These are phyloP conservation scores for Calycopis cecrops DNA, from an alignment of 1,140 invertebrate species.

Conservation along the genomic window DNA sequence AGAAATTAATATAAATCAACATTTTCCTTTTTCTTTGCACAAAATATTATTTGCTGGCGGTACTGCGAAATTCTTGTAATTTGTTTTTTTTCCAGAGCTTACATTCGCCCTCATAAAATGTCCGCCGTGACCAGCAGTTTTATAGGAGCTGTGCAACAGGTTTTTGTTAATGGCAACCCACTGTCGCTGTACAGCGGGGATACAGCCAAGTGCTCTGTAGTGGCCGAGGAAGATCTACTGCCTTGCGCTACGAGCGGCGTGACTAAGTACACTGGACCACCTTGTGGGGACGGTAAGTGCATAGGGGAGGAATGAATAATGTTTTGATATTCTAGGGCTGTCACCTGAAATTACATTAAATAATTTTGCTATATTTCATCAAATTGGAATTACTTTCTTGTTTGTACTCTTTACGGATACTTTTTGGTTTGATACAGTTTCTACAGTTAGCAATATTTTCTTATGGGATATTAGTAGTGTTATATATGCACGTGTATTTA, in stretches of 20 bases:
- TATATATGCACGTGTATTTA: no score
- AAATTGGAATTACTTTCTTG: slow-evolving; percentile 14
- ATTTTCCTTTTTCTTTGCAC: no score
- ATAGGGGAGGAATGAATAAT: slow-evolving; percentile 14
- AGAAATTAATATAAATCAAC: background rate
- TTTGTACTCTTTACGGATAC: no score
- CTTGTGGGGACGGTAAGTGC: slow-evolving; percentile 62
- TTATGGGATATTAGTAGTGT: no score
- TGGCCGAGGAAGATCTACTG: slow-evolving; percentile 61
- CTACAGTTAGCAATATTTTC: no score
- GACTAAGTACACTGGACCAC: slow-evolving; percentile 63
- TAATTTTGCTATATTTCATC: background rate
- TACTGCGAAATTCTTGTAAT: no score
- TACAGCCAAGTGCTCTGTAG: slow-evolving; percentile 58
- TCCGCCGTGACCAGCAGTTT: slow-evolving; percentile 85
- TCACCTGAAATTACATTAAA: background rate
- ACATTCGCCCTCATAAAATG: slow-evolving; percentile 82
- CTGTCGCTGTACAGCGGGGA: slow-evolving; percentile 55
- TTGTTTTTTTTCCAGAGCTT: slow-evolving; percentile 73
- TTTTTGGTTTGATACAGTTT: no score
- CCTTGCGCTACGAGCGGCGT: slow-evolving; percentile 69
- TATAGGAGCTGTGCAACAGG: slow-evolving; percentile 88
- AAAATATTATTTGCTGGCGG: no score
- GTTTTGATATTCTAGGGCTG: slow-evolving; percentile 14
- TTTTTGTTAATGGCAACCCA: slow-evolving; percentile 86